Percentiles rank a stretch among this genome's conserved stretches.
Evolutionary conservation across 2,113 vertebrate genomes (phyloP).

Genomic region (Rattus rattus): DNA sequence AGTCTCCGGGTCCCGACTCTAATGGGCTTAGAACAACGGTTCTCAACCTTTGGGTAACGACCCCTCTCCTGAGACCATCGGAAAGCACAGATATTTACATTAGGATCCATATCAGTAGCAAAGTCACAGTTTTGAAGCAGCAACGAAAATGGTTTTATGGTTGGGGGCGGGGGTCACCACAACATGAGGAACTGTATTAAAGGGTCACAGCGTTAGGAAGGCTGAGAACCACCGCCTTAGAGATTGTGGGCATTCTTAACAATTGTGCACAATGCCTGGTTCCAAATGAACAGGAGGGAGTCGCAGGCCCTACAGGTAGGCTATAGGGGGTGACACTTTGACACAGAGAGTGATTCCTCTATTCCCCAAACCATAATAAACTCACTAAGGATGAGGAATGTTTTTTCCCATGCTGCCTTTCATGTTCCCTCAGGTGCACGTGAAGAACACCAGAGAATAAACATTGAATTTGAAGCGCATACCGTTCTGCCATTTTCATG

Average conservation of each 20-base stretch:
- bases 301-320: background rate
- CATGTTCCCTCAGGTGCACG: background rate
- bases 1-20: background rate
- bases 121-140: background rate
- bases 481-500: background rate
- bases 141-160: background rate
- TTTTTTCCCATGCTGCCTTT: background rate
- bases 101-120: background rate
- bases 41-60: background rate
- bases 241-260: background rate
- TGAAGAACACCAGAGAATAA: background rate
- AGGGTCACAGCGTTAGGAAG: background rate
- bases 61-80: background rate
- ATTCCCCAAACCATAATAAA: background rate
- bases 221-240: background rate
- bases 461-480: background rate
- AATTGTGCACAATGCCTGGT: background rate
- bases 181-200: background rate
- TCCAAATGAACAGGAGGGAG: background rate
- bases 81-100: background rate
- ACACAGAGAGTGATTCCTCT: background rate
- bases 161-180: background rate
- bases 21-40: background rate
- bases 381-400: background rate
- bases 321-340: background rate